Percentiles rank a stretch among this genome's conserved stretches.
These are phyloP conservation scores for Mola mola DNA, from an alignment of 2,113 vertebrate genomes.

Conservation along the genomic window DNA sequence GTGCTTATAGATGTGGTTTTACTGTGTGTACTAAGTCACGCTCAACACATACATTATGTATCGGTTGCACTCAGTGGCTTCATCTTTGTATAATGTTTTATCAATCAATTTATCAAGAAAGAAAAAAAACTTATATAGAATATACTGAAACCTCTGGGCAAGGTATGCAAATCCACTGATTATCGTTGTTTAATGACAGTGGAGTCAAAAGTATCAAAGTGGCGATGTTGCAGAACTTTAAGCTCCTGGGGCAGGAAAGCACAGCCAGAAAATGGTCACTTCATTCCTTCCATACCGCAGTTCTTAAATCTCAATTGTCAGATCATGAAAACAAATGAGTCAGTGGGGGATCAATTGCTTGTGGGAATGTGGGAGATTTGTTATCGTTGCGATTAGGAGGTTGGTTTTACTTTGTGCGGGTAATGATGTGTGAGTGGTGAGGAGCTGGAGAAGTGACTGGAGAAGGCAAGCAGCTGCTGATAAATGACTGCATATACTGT, in stretches of 20 bases:
- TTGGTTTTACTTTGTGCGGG: slow-evolving; percentile 47
- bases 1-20: slow-evolving; percentile 31
- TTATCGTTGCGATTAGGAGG: slow-evolving; percentile 53
- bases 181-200: slow-evolving; percentile 57
- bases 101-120: slow-evolving; percentile 61
- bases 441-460: slow-evolving; percentile 41
- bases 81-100: slow-evolving; percentile 53
- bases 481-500: slow-evolving; percentile 9
- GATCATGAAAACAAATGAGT: slow-evolving; percentile 61
- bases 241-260: slow-evolving; percentile 34
- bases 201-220: slow-evolving; percentile 35
- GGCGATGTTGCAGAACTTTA: slow-evolving; percentile 44
- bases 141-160: slow-evolving; percentile 43
- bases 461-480: slow-evolving; percentile 31
- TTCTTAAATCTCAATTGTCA: slow-evolving; percentile 71
- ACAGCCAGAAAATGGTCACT: slow-evolving; percentile 33
- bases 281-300: slow-evolving; percentile 46
- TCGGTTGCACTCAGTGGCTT: slow-evolving; percentile 47
- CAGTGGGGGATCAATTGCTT: slow-evolving; percentile 61
- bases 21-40: slow-evolving; percentile 46
- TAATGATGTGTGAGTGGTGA: slow-evolving; percentile 55
- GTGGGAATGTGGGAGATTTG: slow-evolving; percentile 57
- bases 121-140: slow-evolving; percentile 41
- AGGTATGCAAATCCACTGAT: slow-evolving; percentile 64
- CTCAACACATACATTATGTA: slow-evolving; percentile 63